These are phyloP conservation scores for Petrocephalus schoutedeni DNA, from an alignment of 2,797 vertebrate genomes.

Conservation along the genomic window DNA sequence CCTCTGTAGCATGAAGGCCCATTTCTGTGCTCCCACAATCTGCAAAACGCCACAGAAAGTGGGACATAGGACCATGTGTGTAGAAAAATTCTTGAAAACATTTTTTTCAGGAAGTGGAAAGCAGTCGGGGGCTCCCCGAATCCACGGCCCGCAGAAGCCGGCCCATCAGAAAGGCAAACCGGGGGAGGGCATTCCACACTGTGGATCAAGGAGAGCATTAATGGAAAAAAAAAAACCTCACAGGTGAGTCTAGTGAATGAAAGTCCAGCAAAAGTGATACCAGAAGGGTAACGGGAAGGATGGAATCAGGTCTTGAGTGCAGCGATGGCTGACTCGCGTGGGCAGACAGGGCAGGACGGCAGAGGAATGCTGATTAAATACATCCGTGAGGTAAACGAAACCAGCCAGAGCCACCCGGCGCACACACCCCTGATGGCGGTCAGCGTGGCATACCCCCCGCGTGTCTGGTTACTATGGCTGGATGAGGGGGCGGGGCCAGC, in stretches of 20 bases:
- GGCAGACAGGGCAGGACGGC: not conserved
- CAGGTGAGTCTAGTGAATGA: not conserved
- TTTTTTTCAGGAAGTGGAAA: not conserved
- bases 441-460: not conserved
- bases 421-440: not conserved
- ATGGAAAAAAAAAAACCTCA: not conserved
- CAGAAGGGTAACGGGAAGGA: not conserved
- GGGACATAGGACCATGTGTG: not conserved
- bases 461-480: not conserved
- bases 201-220: not conserved
- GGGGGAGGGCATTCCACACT: not conserved
- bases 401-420: not conserved
- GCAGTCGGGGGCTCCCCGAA: not conserved
- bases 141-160: not conserved
- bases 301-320: not conserved
- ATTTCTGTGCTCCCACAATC: not conserved
- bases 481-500: not conserved
- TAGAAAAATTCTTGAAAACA: not conserved
- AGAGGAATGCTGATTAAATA: not conserved
- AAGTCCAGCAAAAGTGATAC: not conserved
- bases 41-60: not conserved
- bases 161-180: not conserved
- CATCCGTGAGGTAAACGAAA: not conserved
- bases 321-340: not conserved
- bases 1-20: not conserved